phyloP scores from a whole-genome alignment of 2,888 invertebrate species.

The Gryllus longicercus region DNA sequence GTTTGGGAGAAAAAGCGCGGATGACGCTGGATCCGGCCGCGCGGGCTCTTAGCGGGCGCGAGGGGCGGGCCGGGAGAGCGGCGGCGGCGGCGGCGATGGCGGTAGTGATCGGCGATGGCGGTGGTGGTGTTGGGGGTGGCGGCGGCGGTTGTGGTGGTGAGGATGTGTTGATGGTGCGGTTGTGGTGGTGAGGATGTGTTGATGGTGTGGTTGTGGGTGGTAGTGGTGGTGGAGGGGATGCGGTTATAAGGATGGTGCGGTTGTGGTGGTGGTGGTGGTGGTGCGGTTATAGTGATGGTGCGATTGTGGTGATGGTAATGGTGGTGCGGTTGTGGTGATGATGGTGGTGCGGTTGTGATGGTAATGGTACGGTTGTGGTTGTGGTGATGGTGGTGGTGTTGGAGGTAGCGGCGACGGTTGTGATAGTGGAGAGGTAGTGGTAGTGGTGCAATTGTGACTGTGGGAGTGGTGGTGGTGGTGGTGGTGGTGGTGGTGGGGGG shows the following conservation, averaged over 20 bases:
- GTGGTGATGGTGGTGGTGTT: too few species aligned
- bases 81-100: not conserved
- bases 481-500: too few species aligned
- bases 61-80: not conserved
- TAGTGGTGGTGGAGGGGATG: not conserved
- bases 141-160: not conserved
- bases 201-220: not conserved
- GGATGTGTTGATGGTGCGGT: not conserved
- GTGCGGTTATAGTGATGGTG: not conserved
- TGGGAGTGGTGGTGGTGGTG: too few species aligned
- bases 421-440: too few species aligned
- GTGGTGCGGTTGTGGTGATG: not conserved
- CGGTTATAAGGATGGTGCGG: not conserved
- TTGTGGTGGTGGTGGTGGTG: not conserved
- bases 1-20: not conserved
- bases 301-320: not conserved
- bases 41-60: not conserved
- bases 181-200: not conserved
- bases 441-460: too few species aligned
- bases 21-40: not conserved
- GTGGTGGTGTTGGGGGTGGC: not conserved
- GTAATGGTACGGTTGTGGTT: not conserved
- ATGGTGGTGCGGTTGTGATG: not conserved
- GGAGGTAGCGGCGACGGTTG: too few species aligned
- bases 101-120: not conserved